Base-by-base conservation (phyloP, 2,113 vertebrate species). In the Meriones unguiculatus region DNA sequence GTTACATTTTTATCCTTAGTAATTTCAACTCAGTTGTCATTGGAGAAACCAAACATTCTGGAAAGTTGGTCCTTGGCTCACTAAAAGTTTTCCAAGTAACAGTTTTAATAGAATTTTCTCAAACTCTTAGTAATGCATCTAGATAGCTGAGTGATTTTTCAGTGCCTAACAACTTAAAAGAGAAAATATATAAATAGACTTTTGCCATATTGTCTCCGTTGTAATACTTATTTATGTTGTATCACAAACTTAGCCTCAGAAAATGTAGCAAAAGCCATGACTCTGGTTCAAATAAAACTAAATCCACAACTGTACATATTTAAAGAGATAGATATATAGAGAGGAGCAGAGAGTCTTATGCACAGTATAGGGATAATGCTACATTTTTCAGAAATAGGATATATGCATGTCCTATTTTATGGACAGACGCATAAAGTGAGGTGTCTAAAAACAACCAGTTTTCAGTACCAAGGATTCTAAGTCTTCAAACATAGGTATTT, bases 101-200 rank as follows among this genome's bases (percentile, higher is more conserved):
- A 67, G 76, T 95, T 94, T 93, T 80, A 96, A 46, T 87, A 52
- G 7, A 6, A 65, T 81, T 57, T 94, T 17, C 22, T 93, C 24
- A 92, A 67, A 62, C 22, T 80, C 50, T 81, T 78, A 0, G 32
- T 67, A 64, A 76, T 65, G 1, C 3, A 75, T 93, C 57, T 70
- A 76, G 6, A 38, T 52, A 8, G 25, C 11, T 76, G 41, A 85
- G 54, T 94, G 73, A 30, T 9, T 94, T 91, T 90, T 77, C 35
- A 73, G 3, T 86, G 64, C 69, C 0, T 78, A 90, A 67, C 10
- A 59, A 84, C 32, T 28, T 85, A 20, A 86, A 7, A 38, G 41
- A 3, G 4, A 91, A 28, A n/a, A 25, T 89, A 57, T 3, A 80
- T 52, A 85, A 32, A 59, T 35, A 87, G 35, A 64, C 52, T 13